Evolutionary conservation across 2,888 invertebrate species (phyloP), one percentile per base, ranked within the genome.

Genomic region (Cataglyphis rosenhaueri): DNA sequence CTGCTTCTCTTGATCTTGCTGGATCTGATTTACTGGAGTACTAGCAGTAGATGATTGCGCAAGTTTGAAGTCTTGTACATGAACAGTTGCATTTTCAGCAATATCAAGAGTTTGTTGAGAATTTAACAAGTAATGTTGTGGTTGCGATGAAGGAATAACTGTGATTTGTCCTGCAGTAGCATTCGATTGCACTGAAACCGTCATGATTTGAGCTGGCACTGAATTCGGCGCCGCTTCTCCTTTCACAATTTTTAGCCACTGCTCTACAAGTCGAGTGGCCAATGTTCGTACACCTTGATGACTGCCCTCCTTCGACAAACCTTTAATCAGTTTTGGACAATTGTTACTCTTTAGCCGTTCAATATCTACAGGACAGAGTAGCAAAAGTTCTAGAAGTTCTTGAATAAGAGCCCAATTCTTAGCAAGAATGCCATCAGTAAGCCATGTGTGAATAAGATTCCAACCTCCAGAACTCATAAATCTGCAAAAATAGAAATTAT

Each of bases 401-500:
- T 97, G 96, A 21, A 99, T 97, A 64, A 99, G 95, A 12, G 98
- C 97, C 96, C 97, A 97, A 95, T 99, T 98, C 94, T 97, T 96
- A 10, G 96, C 96, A 21, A 96, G 96, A 86, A 98, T 97, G 74
- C 98, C 98, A 94, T 98, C 98, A 82, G 97, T 97, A 74, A 99
- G 95, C 99, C 99, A 99, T 91, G 96, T 96, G 92, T 98, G 97
- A 65, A 98, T 97, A 82, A 98, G 96, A 89, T 97, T 96, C 99
- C 99, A 99, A 65, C 99, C 99, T 88, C 98, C 98, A 83, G 97
- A 97, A 83, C 96, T 96, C 97, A 99, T 97, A 94, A 99, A 98
- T 93, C 96, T 96, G 92, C 15, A 92, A 94, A 88, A n/a, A 76
- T 25, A 81, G n/a, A 32, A 64, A 76, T 52, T 62, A 32, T 38